Percentiles rank a stretch among this genome's conserved stretches.
Conservation (phyloP, 2,888 invertebrate species). For the Lepidocyrtinus sp. region DNA sequence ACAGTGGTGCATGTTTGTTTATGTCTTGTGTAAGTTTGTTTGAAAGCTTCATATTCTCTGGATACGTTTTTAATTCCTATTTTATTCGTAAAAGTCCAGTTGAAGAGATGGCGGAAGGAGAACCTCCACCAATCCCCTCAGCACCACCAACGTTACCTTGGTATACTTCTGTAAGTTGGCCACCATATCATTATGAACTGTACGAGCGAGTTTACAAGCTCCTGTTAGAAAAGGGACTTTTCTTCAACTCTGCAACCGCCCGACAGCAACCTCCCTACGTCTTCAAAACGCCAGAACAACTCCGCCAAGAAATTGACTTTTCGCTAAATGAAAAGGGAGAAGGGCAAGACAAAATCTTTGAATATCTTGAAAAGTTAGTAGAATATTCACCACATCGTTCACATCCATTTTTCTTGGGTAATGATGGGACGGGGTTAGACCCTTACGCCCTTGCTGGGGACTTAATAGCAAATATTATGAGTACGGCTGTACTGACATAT, state of each 20-base stretch:
- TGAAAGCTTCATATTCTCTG: no score
- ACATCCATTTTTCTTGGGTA: slow-evolving; percentile 28
- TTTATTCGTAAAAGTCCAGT: no score
- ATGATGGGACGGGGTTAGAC: slow-evolving; percentile 40
- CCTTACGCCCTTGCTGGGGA: slow-evolving; percentile 60
- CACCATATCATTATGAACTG: slow-evolving; percentile 27
- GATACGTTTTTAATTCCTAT: no score
- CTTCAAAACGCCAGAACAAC: slow-evolving; percentile 32
- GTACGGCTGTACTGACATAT: slow-evolving; percentile 56
- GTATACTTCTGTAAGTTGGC: slow-evolving; percentile 21
- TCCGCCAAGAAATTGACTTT: slow-evolving; percentile 32
- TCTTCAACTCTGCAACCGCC: slow-evolving; percentile 22
- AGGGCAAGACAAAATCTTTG: slow-evolving; percentile 10
- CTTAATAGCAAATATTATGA: slow-evolving; percentile 36
- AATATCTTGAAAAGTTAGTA: slow-evolving; percentile 31
- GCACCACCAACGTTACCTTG: slow-evolving; percentile 12
- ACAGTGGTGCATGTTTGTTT: no score
- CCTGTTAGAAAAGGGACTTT: slow-evolving; percentile 34
- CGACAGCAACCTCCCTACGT: slow-evolving; percentile 22
- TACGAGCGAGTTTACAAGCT: slow-evolving; percentile 23
- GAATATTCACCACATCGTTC: slow-evolving; percentile 40
- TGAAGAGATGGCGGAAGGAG: slow-evolving; percentile 22
- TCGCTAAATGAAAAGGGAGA: slow-evolving; percentile 23
- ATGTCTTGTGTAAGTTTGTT: no score
- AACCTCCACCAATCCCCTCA: slow-evolving; percentile 6